Conservation (phyloP, 1,140 invertebrate species). For the Yoshiicerus persimilis region DNA sequence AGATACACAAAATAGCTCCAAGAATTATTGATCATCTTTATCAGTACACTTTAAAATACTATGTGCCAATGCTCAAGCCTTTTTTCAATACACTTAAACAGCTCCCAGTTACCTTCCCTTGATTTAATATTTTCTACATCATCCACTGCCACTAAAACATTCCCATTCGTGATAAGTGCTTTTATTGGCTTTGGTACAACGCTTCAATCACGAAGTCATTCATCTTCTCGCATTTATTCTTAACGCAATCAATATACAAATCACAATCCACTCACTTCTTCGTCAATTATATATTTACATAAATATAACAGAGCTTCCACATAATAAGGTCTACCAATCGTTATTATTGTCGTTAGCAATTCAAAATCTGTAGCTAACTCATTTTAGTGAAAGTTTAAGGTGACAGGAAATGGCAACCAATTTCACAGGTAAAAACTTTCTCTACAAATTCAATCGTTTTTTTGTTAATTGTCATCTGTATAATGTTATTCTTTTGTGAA, state of each 20-base stretch:
- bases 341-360: not conserved
- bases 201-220: not conserved
- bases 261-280: not conserved
- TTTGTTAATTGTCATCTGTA: not conserved
- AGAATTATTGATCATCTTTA: not conserved
- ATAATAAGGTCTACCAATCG: too few species aligned
- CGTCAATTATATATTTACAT: not conserved
- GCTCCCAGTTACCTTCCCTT: not conserved
- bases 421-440: not conserved
- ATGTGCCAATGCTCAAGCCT: constrained; percentile 7
- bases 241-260: not conserved
- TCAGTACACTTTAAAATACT: not conserved
- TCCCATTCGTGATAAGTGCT: not conserved
- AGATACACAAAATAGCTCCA: not conserved
- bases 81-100: not conserved
- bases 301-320: not conserved
- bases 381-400: not conserved
- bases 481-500: not conserved
- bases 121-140: not conserved
- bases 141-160: not conserved
- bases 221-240: not conserved
- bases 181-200: not conserved
- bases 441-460: not conserved
- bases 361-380: not conserved
- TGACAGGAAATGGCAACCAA: not conserved